phyloP scores from a whole-genome alignment of 2,888 invertebrate species.

The Liopterus haemorrhoidalis region DNA sequence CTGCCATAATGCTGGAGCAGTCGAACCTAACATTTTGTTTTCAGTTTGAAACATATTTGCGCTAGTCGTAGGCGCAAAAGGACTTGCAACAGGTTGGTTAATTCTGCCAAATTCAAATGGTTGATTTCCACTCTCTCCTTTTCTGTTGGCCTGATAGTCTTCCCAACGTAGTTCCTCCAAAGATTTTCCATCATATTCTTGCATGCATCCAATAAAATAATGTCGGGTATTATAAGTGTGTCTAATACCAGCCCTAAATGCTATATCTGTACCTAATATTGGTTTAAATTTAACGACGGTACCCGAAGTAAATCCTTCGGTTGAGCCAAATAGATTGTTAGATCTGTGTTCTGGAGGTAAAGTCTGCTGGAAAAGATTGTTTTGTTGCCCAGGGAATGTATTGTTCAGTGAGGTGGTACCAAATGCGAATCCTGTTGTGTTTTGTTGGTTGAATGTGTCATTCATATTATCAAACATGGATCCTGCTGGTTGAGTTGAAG shows the following conservation, averaged over 20 bases:
- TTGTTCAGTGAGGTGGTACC: slow-evolving; percentile 40
- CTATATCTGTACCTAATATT: slow-evolving; percentile 81
- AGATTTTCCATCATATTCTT: slow-evolving; percentile 92
- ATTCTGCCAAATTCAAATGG: slow-evolving; percentile 52
- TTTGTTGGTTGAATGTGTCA: slow-evolving; percentile 53
- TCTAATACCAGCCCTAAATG: slow-evolving; percentile 80
- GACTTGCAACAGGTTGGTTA: too few species aligned
- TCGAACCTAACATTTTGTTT: too few species aligned
- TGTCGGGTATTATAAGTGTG: slow-evolving; percentile 87
- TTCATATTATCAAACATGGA: too few species aligned
- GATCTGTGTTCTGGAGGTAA: too few species aligned
- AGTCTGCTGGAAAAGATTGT: slow-evolving; percentile 43
- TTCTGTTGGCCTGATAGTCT: slow-evolving; percentile 86
- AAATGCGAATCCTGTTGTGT: slow-evolving; percentile 55
- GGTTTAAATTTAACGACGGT: slow-evolving; percentile 83
- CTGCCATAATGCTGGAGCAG: too few species aligned
- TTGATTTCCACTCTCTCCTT: slow-evolving; percentile 58
- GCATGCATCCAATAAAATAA: slow-evolving; percentile 98
- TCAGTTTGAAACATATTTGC: too few species aligned
- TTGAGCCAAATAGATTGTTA: slow-evolving; percentile 65
- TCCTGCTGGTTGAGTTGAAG: too few species aligned
- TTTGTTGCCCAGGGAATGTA: slow-evolving; percentile 51
- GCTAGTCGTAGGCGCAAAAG: too few species aligned
- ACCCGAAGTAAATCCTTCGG: slow-evolving; percentile 52
- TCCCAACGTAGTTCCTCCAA: slow-evolving; percentile 91